Evolutionary conservation across 2,797 vertebrate species (phyloP).

Genomic region (Ctenosaura bakeri): DNA sequence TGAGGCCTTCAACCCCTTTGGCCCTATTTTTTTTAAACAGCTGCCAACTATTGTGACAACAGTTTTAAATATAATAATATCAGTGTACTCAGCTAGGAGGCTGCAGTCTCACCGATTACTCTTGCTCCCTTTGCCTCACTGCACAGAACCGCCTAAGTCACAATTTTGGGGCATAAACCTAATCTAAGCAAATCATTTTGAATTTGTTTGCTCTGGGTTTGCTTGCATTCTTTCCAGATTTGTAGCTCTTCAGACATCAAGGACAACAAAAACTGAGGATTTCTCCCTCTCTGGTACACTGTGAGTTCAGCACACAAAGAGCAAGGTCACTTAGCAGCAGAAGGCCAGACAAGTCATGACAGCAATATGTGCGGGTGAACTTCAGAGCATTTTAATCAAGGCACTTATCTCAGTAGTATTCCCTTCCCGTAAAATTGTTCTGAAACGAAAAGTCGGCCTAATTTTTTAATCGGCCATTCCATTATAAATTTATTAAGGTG

Average conservation of each 20-base stretch:
- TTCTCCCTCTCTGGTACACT: conserved; percentile 53
- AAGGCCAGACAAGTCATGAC: conserved; percentile 55
- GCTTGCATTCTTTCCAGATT: conserved; percentile 42
- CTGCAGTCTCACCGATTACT: conserved; percentile 38
- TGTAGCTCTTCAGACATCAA: conserved; percentile 67
- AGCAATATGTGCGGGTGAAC: conserved; percentile 68
- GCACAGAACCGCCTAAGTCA: conserved; percentile 50
- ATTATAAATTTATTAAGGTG: conserved; percentile 61
- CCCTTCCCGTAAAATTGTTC: conserved; percentile 31
- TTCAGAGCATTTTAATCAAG: conserved; percentile 54
- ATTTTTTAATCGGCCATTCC: conserved; percentile 63
- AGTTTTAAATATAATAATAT: conserved; percentile 19
- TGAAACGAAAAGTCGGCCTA: conserved; percentile 59
- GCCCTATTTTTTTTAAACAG: conserved; percentile 29
- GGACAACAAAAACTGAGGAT: conserved; percentile 39
- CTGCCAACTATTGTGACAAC: conserved; percentile 43
- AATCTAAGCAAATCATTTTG: conserved; percentile 65
- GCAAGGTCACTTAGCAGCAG: conserved; percentile 47
- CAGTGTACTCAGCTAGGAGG: neutral
- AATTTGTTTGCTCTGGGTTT: conserved; percentile 54
- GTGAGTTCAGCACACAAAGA: conserved; percentile 62
- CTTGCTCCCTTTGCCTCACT: conserved; percentile 45
- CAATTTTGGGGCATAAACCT: conserved; percentile 56
- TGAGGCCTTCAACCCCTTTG: neutral
- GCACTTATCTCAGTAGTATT: too few relatives aligned